Percentiles rank a stretch among this genome's conserved stretches.
These are phyloP conservation scores for Zaprionus gabonicus DNA, from an alignment of 1,140 invertebrate genomes.

Conservation along the genomic window DNA sequence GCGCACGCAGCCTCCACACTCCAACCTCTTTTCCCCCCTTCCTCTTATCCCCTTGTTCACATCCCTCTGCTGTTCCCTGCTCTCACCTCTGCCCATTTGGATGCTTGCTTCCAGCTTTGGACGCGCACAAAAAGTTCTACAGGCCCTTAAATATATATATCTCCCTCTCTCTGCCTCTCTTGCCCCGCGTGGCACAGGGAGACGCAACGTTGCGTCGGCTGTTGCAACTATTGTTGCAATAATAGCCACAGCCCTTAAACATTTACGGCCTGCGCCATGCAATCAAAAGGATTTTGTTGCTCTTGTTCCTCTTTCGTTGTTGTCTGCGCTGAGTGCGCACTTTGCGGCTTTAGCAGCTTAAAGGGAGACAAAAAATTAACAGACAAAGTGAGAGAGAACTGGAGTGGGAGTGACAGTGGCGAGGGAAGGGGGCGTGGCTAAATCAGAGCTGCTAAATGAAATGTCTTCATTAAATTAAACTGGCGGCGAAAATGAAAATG, in stretches of 20 bases:
- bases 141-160: background rate
- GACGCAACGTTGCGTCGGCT: conserved; percentile 16
- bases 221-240: conserved; percentile 68
- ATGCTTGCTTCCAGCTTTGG: background rate
- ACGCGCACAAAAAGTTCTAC: conserved; percentile 27
- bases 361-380: conserved; percentile 20
- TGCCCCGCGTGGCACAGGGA: background rate
- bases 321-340: conserved; percentile 13
- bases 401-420: conserved; percentile 6
- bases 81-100: no score
- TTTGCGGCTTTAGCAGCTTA: conserved; percentile 40
- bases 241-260: conserved; percentile 56
- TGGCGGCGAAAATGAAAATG: conserved; percentile 72
- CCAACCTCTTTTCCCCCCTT: background rate
- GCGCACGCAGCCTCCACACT: conserved; percentile 19
- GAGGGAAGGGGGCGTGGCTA: conserved; percentile 20
- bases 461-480: conserved; percentile 78
- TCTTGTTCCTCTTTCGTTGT: conserved; percentile 3
- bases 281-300: conserved; percentile 48
- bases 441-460: conserved; percentile 64
- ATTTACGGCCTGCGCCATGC: conserved; percentile 47
- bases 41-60: background rate
- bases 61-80: no score
- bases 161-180: background rate
- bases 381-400: conserved; percentile 4